Conservation (phyloP, 1,140 invertebrate species). For the Ephestia elutella region DNA sequence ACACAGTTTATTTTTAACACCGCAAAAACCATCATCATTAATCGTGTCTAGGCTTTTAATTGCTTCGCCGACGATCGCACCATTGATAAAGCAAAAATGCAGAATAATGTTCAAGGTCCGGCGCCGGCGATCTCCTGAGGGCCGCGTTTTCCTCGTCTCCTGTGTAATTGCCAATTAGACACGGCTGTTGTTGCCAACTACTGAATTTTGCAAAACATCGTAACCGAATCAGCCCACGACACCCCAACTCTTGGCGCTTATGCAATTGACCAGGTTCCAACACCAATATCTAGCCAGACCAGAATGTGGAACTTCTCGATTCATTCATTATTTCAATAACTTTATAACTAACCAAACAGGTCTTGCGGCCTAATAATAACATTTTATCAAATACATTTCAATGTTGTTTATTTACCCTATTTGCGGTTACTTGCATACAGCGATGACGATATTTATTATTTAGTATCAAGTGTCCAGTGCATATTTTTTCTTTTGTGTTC, state of each 20-base stretch:
- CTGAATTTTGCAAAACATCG: constrained; percentile 36
- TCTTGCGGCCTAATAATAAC: not conserved
- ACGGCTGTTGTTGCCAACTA: constrained; percentile 37
- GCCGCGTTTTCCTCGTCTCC: constrained; percentile 20
- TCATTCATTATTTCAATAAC: constrained; percentile 14
- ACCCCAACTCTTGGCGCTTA: constrained; percentile 44
- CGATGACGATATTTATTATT: not conserved
- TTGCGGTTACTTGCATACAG: not conserved
- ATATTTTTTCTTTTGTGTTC: not conserved
- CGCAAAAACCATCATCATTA: not conserved
- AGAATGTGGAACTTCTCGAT: constrained; percentile 10
- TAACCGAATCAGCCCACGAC: constrained; percentile 38
- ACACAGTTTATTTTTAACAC: not conserved
- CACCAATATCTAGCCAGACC: constrained; percentile 17
- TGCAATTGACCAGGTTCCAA: constrained; percentile 47
- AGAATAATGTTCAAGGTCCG: constrained; percentile 17
- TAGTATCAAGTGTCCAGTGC: not conserved
- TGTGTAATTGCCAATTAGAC: constrained; percentile 45
- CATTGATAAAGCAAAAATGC: constrained; percentile 11
- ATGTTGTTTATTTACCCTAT: not conserved
- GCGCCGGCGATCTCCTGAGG: constrained; percentile 14
- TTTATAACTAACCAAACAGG: no score
- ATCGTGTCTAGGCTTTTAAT: not conserved
- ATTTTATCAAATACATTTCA: not conserved
- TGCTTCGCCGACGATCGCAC: not conserved